These are phyloP conservation scores for Coptodon rendalli DNA, from an alignment of 2,113 vertebrate species.

Conservation along the genomic window DNA sequence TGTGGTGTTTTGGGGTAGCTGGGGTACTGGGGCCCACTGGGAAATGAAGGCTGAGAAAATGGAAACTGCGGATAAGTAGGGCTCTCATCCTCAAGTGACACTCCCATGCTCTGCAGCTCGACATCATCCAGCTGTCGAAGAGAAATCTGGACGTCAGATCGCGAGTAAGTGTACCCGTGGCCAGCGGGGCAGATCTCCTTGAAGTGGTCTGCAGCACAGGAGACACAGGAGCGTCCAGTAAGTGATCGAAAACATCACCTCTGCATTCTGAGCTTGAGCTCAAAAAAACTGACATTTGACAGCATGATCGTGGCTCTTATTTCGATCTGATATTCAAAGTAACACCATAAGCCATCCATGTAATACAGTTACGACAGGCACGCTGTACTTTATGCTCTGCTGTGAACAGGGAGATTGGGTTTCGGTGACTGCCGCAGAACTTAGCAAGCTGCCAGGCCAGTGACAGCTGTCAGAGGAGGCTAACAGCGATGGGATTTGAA, in stretches of 20 bases:
- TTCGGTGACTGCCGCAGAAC: neutral
- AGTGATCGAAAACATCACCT: constrained; percentile 13
- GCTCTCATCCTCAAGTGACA: constrained; percentile 57
- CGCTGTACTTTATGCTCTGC: constrained; percentile 1
- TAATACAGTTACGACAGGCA: constrained; percentile 35
- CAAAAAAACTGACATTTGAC: neutral
- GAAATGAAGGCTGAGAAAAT: constrained; percentile 31
- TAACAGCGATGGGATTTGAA: constrained; percentile 7
- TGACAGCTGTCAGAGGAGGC: constrained; percentile 26
- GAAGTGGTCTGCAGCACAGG: constrained; percentile 67
- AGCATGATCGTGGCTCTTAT: constrained; percentile 23
- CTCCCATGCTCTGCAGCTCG: constrained; percentile 67
- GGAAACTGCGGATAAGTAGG: constrained; percentile 53
- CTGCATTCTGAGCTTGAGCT: neutral
- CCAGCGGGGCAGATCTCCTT: constrained; percentile 79
- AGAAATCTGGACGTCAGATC: constrained; percentile 75
- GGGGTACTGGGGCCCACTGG: neutral
- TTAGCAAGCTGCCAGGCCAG: constrained; percentile 4
- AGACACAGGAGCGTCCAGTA: constrained; percentile 23
- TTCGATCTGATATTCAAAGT: constrained; percentile 30
- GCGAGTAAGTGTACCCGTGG: constrained; percentile 75
- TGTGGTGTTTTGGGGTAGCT: constrained; percentile 36
- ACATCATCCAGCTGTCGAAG: constrained; percentile 82
- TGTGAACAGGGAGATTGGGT: constrained; percentile 5
- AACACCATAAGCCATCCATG: constrained; percentile 29